Evolutionary conservation across 2,797 vertebrate genomes (phyloP), one percentile per base, ranked within the genome.

Genomic region (Trachurus trachurus): DNA sequence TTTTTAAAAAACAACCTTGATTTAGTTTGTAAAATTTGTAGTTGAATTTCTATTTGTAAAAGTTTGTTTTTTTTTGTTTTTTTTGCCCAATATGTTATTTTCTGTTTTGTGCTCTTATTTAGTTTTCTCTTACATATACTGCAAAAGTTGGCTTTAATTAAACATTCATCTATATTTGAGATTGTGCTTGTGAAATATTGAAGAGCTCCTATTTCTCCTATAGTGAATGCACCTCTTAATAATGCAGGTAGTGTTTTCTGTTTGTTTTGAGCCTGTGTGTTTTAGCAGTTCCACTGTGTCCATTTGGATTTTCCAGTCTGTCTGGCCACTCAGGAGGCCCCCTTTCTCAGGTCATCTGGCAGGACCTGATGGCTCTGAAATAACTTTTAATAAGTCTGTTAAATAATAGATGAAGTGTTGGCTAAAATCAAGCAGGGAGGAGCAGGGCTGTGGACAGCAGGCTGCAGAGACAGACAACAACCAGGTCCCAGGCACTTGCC

Each of bases 301-400:
- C 92, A 93, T 93, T 93, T 94, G 84, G 89, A 88, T 93, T 93
- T 92, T 88, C 81, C 85, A 89, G 87, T 88, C 87, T 90, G 92
- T 86, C 90, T 89, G 92, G 87, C 94, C 91, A 92, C 94, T 94
- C 92, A 87, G 85, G 94, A 95, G 89, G 84, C 87, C 89, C 82
- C 84, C 80, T 82, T 90, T 94, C 93, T 90, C 92, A 89, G 93
- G 94, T 95, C 94, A 95, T 95, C 92, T 95, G 92, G 86, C 92
- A 91, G 87, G 92, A 94, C 93, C 94, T 90, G 92, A 93, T 91
- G 92, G 93, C 92, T 94, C 93, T 94, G 87, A 95, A 95, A 96
- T 94, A 95, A 96, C 94, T 96, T 96, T 95, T 96, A 96, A 95
- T 96, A 95, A 96, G 93, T 93, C 90, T 80, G 83, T 85, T 96